Evolutionary conservation across 64 coral and sea anemone species (phyloP).

Genomic region (Acropora tenuis): DNA sequence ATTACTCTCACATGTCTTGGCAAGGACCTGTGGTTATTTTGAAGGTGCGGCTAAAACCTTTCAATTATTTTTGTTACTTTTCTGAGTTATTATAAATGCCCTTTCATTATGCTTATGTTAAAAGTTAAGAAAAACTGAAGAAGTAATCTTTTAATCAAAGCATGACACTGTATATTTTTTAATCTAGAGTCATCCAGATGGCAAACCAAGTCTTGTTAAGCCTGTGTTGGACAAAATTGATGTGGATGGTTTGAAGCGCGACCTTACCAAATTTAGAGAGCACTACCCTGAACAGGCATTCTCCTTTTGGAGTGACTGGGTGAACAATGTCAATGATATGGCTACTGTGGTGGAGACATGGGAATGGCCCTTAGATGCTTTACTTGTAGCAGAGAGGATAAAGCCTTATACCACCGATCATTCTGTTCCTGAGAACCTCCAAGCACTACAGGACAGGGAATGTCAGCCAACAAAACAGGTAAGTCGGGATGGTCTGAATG

Average conservation of each 20-base stretch:
- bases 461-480: neutral
- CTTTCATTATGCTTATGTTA: no score
- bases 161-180: neutral
- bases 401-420: neutral
- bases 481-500: neutral
- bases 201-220: neutral
- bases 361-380: neutral
- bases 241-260: neutral
- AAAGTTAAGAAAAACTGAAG: no score
- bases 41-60: slow-evolving; percentile 11
- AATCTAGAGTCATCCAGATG: slow-evolving; percentile 1
- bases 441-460: slow-evolving; percentile 11
- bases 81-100: no score
- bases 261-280: neutral
- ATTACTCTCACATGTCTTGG: slow-evolving; percentile 52
- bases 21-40: slow-evolving; percentile 37
- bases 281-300: slow-evolving; percentile 9
- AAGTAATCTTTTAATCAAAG: neutral
- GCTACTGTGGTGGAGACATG: neutral
- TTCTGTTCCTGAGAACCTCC: neutral
- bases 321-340: neutral
- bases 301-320: slow-evolving; percentile 4
- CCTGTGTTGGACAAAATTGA: slow-evolving; percentile 11
- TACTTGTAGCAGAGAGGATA: neutral
- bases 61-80: neutral